These are phyloP conservation scores for Calephelis perditalis DNA, from an alignment of 2,888 invertebrate genomes.

Conservation along the genomic window DNA sequence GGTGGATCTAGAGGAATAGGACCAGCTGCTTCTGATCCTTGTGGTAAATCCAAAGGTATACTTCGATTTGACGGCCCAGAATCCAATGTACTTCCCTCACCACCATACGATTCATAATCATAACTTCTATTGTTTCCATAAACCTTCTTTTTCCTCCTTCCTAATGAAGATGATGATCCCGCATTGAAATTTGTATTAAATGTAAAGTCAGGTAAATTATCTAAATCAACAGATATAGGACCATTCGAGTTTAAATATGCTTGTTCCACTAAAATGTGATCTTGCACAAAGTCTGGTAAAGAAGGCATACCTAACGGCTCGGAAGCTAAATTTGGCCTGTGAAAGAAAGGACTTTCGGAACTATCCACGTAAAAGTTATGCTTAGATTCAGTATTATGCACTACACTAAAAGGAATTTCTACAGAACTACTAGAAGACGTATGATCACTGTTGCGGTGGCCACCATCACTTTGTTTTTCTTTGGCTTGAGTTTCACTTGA, in stretches of 20 bases:
- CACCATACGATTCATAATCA: conserved; percentile 56
- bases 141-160: conserved; percentile 51
- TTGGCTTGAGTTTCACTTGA: conserved; percentile 53
- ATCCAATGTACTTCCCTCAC: conserved; percentile 49
- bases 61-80: conserved; percentile 44
- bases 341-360: conserved; percentile 59
- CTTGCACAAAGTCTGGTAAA: conserved; percentile 92
- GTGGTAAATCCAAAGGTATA: conserved; percentile 59
- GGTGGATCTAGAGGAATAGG: conserved; percentile 56
- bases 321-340: conserved; percentile 62
- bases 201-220: conserved; percentile 84
- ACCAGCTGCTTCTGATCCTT: conserved; percentile 53
- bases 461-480: conserved; percentile 52
- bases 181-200: conserved; percentile 73
- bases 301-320: conserved; percentile 79
- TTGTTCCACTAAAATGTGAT: conserved; percentile 90
- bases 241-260: conserved; percentile 80
- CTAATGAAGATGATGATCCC: conserved; percentile 56
- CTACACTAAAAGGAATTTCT: conserved; percentile 69
- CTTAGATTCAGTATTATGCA: conserved; percentile 69
- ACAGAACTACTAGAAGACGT: conserved; percentile 65
- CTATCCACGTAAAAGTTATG: conserved; percentile 67
- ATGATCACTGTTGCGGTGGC: conserved; percentile 56
- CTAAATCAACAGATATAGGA: conserved; percentile 77
- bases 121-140: conserved; percentile 54